phyloP scores from a whole-genome alignment of 2,888 invertebrate species.

The Pyrochroa serraticornis region DNA sequence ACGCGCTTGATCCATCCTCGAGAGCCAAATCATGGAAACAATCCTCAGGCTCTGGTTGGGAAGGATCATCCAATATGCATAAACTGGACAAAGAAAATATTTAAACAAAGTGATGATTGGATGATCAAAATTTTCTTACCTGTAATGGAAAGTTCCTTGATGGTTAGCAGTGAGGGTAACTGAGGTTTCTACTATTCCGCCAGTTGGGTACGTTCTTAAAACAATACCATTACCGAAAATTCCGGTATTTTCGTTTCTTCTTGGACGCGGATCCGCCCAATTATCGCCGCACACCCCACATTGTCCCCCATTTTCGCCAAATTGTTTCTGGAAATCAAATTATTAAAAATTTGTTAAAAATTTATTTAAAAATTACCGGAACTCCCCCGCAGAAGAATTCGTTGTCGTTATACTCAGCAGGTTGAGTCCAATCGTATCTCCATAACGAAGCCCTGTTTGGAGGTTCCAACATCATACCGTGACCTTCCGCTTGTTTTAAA shows the following conservation, averaged over 20 bases:
- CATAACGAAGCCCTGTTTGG: slow-evolving; percentile 62
- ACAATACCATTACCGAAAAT: slow-evolving; percentile 57
- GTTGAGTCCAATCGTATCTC: slow-evolving; percentile 57
- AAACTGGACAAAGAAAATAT: slow-evolving; percentile 52
- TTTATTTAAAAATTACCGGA: slow-evolving; percentile 45
- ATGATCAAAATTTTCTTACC: slow-evolving; percentile 30
- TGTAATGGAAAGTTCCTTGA: slow-evolving; percentile 48
- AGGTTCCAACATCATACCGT: slow-evolving; percentile 62
- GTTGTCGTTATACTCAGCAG: slow-evolving; percentile 61
- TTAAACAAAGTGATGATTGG: background rate
- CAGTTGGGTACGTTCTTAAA: slow-evolving; percentile 50
- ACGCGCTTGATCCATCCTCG: slow-evolving; percentile 44
- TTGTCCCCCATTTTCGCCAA: slow-evolving; percentile 42
- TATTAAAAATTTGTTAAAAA: background rate
- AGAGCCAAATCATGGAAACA: slow-evolving; percentile 56
- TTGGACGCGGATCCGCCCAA: slow-evolving; percentile 49
- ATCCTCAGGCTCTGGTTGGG: slow-evolving; percentile 57
- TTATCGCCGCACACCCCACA: slow-evolving; percentile 57
- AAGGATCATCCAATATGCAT: slow-evolving; percentile 57
- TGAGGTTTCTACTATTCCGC: slow-evolving; percentile 45
- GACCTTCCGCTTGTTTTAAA: slow-evolving; percentile 49
- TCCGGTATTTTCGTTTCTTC: slow-evolving; percentile 57
- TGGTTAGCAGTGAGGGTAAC: slow-evolving; percentile 57
- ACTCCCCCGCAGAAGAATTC: slow-evolving; percentile 61
- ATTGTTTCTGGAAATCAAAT: slow-evolving; percentile 31